Conservation (phyloP, 2,113 vertebrate species). For the Diadophis punctatus region DNA sequence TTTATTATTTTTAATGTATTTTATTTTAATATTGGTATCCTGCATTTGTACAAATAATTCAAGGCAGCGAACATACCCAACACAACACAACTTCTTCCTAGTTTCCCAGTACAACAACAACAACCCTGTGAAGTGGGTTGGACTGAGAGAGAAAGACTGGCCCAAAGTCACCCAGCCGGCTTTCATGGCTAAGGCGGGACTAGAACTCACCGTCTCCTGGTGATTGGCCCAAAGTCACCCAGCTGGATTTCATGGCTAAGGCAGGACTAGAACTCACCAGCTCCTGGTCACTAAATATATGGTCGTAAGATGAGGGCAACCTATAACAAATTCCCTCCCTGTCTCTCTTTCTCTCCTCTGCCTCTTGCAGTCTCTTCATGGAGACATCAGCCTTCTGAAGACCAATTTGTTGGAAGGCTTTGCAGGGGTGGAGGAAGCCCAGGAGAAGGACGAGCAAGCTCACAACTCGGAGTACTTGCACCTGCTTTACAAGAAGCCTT, state of each 20-base stretch:
- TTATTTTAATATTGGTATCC: neutral
- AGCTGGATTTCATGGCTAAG: neutral
- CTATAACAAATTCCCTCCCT: neutral
- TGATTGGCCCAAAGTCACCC: no score
- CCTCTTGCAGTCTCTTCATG: slow-evolving; percentile 81
- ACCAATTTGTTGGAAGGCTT: slow-evolving; percentile 90
- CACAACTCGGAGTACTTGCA: slow-evolving; percentile 79
- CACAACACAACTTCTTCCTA: neutral
- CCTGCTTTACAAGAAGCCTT: slow-evolving; percentile 88
- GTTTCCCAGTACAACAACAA: neutral
- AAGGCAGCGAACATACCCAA: neutral
- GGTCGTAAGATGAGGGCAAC: neutral
- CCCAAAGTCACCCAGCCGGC: no score
- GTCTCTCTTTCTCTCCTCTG: neutral
- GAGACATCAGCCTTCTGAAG: slow-evolving; percentile 88
- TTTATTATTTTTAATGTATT: neutral
- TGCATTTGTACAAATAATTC: neutral
- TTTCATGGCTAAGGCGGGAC: no score
- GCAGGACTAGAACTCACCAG: neutral
- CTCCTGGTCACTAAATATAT: neutral
- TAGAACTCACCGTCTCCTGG: no score
- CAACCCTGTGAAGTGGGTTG: neutral
- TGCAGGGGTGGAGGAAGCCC: slow-evolving; percentile 87
- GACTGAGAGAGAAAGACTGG: neutral
- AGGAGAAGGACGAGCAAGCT: slow-evolving; percentile 79